Percentiles rank a stretch among this genome's conserved stretches.
Evolutionary conservation across 2,797 vertebrate genomes (phyloP).

Genomic region (Sorex maritimensis): DNA sequence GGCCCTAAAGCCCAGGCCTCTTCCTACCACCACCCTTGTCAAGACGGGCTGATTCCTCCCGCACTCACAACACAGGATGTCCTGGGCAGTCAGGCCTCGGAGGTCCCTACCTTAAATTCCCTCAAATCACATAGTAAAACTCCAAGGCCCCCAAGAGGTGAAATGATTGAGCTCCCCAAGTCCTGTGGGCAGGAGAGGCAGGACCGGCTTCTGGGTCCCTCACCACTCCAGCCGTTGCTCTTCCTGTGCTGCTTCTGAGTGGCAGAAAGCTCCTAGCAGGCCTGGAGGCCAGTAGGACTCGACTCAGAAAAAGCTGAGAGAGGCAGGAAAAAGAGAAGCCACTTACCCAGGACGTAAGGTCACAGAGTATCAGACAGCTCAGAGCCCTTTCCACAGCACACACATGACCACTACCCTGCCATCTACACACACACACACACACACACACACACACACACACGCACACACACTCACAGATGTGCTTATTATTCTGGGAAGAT

Average conservation of each 20-base stretch:
- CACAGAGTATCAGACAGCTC: constrained; percentile 19
- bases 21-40: not conserved
- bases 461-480: not conserved
- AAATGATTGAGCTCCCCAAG: not conserved
- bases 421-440: not conserved
- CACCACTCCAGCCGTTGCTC: not conserved
- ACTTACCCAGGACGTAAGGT: constrained; percentile 39
- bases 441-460: not conserved
- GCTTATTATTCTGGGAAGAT: constrained; percentile 53
- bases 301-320: not conserved
- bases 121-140: not conserved
- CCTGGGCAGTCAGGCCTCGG: not conserved
- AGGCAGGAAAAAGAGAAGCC: not conserved
- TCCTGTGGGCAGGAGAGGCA: no score
- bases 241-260: not conserved
- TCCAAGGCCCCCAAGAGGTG: not conserved
- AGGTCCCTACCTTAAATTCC: not conserved
- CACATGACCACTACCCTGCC: not conserved
- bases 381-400: not conserved
- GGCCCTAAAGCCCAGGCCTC: not conserved
- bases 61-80: not conserved
- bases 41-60: no score
- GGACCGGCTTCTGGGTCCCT: not conserved
- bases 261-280: not conserved
- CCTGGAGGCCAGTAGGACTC: not conserved